phyloP scores from a whole-genome alignment of 2,113 vertebrate genomes.

The Leiothrix lutea region DNA sequence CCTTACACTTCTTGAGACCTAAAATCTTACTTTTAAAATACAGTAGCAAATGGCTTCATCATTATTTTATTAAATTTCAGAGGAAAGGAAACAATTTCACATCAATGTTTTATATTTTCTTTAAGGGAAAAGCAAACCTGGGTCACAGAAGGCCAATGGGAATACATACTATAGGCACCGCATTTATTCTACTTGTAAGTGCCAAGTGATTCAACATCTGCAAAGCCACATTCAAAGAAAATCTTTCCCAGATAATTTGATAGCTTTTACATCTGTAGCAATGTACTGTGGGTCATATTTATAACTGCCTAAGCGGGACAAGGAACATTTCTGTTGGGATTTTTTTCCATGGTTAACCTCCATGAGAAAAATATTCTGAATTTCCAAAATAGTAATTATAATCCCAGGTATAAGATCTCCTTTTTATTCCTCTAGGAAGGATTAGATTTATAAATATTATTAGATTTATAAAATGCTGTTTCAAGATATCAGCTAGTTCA shows the following conservation, averaged over 20 bases:
- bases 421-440: background rate
- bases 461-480: background rate
- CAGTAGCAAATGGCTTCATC: slow-evolving; percentile 32
- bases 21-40: background rate
- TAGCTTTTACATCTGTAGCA: slow-evolving; percentile 61
- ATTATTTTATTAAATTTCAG: slow-evolving; percentile 39
- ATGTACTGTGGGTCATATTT: background rate
- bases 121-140: slow-evolving; percentile 4
- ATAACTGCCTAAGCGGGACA: background rate
- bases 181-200: slow-evolving; percentile 26
- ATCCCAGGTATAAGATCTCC: background rate
- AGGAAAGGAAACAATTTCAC: background rate
- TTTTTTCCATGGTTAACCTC: background rate
- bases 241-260: slow-evolving; percentile 50
- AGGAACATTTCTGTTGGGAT: background rate
- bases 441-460: background rate
- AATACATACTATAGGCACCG: background rate
- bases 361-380: background rate
- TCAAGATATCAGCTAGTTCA: background rate
- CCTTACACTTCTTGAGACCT: background rate
- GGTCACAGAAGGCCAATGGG: background rate
- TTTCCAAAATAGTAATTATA: background rate
- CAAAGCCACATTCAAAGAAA: background rate
- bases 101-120: background rate
- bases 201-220: slow-evolving; percentile 30